These are phyloP conservation scores for Actinia tenebrosa DNA, from an alignment of 64 coral and sea anemone species.

Conservation along the genomic window DNA sequence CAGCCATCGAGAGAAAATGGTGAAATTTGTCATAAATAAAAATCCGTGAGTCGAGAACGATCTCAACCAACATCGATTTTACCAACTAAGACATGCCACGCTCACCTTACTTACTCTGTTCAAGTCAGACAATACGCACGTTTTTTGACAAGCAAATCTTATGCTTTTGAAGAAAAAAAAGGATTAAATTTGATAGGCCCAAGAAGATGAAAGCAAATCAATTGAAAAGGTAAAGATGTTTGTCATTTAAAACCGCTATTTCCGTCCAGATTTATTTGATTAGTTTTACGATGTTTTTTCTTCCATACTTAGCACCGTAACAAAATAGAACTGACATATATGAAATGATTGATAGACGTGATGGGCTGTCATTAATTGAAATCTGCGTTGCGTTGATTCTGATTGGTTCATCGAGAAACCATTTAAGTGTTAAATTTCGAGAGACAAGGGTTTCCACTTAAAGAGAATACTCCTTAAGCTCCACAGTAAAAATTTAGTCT, in stretches of 20 bases:
- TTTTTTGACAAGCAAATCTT: neutral
- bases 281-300: neutral
- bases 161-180: neutral
- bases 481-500: neutral
- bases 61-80: too few relatives aligned
- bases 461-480: neutral
- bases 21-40: too few relatives aligned
- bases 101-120: too few relatives aligned
- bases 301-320: neutral
- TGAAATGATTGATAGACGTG: neutral
- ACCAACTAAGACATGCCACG: too few relatives aligned
- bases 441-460: neutral
- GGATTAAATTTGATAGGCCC: neutral
- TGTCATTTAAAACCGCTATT: constrained; percentile 1
- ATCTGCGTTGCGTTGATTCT: neutral
- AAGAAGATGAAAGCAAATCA: neutral
- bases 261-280: neutral
- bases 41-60: too few relatives aligned
- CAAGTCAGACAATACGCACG: too few relatives aligned
- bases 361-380: neutral
- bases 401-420: neutral
- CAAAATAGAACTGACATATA: neutral
- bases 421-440: neutral
- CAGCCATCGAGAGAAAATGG: too few relatives aligned
- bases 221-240: neutral